These are phyloP conservation scores for Mallotus villosus DNA, from an alignment of 2,797 vertebrate genomes.

Conservation along the genomic window DNA sequence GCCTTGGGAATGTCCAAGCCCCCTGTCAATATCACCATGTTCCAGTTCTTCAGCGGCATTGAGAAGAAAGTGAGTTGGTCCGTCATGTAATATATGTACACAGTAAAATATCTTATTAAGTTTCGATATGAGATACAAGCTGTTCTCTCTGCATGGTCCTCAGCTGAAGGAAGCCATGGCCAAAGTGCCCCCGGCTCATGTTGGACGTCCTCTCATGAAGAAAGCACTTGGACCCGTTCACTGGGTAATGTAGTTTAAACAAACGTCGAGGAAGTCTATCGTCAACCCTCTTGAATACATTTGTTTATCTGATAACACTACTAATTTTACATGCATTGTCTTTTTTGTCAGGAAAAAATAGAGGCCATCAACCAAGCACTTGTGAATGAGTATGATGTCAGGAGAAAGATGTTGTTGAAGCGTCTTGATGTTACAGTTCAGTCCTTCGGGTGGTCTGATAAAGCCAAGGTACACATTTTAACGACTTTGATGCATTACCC, in stretches of 20 bases:
- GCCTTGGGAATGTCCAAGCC: constrained; percentile 97
- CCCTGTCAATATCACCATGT: constrained; percentile 96
- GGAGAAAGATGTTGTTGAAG: constrained; percentile 94
- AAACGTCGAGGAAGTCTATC: no score
- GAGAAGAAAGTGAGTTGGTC: constrained; percentile 89
- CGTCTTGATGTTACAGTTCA: constrained; percentile 96
- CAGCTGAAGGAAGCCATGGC: constrained; percentile 94
- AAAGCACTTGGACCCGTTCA: constrained; percentile 91
- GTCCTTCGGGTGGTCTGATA: constrained; percentile 97
- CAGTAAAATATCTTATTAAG: background rate
- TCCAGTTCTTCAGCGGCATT: constrained; percentile 99
- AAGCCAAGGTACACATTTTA: constrained; percentile 85
- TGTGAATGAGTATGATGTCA: constrained; percentile 93
- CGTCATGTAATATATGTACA: no score
- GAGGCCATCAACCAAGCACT: constrained; percentile 96
- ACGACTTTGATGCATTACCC: background rate
- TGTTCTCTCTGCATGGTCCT: constrained; percentile 3
- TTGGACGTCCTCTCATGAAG: constrained; percentile 89
- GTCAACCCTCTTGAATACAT: no score
- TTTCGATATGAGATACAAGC: background rate
- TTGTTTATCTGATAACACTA: background rate
- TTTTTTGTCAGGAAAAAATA: constrained; percentile 88
- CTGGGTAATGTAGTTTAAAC: constrained; percentile 74
- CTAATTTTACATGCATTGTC: constrained; percentile 7
- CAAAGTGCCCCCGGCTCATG: constrained; percentile 85